phyloP scores from a whole-genome alignment of 1,140 invertebrate species.

The Holotrichia oblita region DNA sequence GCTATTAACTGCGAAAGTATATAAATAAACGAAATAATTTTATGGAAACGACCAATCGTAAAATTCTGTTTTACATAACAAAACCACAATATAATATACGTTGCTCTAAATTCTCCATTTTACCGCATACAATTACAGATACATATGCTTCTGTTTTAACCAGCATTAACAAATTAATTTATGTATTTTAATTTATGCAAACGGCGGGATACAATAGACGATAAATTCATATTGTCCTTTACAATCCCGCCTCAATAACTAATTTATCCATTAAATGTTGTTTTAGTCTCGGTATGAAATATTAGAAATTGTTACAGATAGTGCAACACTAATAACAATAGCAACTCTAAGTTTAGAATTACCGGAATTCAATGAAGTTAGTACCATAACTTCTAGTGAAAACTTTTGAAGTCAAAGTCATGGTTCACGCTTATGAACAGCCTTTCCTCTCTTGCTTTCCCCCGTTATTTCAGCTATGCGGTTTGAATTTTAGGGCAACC shows the following conservation, averaged over 20 bases:
- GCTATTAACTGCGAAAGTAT: too few relatives aligned
- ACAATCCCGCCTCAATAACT: neutral
- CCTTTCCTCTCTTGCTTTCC: constrained; percentile 26
- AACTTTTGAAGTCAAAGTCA: constrained; percentile 40
- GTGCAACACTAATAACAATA: constrained; percentile 39
- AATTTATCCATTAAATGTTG: constrained; percentile 24
- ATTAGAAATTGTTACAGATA: constrained; percentile 38
- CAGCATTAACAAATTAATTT: neutral
- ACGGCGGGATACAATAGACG: neutral
- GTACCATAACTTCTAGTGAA: constrained; percentile 28
- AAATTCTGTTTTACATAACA: too few relatives aligned
- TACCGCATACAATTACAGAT: neutral
- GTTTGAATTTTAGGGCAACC: constrained; percentile 18
- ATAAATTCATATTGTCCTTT: constrained; percentile 14
- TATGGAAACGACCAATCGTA: too few relatives aligned
- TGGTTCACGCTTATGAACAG: constrained; percentile 41
- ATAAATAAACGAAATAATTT: too few relatives aligned
- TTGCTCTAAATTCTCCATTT: neutral
- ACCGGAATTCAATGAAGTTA: constrained; percentile 41
- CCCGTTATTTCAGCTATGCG: constrained; percentile 27
- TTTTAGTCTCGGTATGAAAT: constrained; percentile 9
- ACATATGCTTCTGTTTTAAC: neutral
- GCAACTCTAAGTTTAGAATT: constrained; percentile 38
- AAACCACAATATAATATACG: too few relatives aligned
- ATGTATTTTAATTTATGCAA: constrained; percentile 30